phyloP scores from a whole-genome alignment of 1,140 invertebrate genomes.

The Drosophila leontia region DNA sequence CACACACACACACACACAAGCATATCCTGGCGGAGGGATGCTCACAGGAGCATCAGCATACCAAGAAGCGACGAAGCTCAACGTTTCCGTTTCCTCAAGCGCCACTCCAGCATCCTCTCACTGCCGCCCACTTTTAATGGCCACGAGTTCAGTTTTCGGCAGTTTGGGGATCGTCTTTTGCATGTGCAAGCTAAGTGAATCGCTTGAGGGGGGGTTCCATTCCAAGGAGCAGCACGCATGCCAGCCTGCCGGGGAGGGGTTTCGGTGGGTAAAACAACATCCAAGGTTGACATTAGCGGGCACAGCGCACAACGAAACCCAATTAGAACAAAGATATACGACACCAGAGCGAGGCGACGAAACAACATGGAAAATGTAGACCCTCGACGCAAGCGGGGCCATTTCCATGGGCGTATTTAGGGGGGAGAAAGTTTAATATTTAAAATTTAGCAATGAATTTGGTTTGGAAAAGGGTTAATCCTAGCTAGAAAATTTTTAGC shows the following conservation, averaged over 20 bases:
- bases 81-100: conserved; percentile 82
- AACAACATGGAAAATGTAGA: conserved; percentile 80
- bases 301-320: conserved; percentile 78
- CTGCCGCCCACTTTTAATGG: conserved; percentile 73
- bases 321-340: conserved; percentile 81
- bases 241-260: conserved; percentile 18
- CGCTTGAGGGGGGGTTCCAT: conserved; percentile 35
- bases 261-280: conserved; percentile 10
- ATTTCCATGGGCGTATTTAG: conserved; percentile 14
- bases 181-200: conserved; percentile 83
- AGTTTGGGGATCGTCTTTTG: conserved; percentile 55
- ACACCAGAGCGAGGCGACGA: conserved; percentile 80
- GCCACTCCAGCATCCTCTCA: conserved; percentile 50
- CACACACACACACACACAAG: conserved; percentile 10
- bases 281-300: conserved; percentile 80
- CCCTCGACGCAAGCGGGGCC: conserved; percentile 41
- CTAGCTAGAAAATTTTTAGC: too few relatives aligned
- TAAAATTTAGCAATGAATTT: conserved; percentile 1
- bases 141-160: conserved; percentile 41
- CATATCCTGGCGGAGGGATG: conserved; percentile 13
- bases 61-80: conserved; percentile 81
- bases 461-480: too few relatives aligned
- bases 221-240: conserved; percentile 52
- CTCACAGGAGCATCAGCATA: conserved; percentile 39
- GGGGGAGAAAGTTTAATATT: background rate